Evolutionary conservation across 2,113 vertebrate species (phyloP), one percentile per base, ranked within the genome.

Genomic region (Uropsilus gracilis): DNA sequence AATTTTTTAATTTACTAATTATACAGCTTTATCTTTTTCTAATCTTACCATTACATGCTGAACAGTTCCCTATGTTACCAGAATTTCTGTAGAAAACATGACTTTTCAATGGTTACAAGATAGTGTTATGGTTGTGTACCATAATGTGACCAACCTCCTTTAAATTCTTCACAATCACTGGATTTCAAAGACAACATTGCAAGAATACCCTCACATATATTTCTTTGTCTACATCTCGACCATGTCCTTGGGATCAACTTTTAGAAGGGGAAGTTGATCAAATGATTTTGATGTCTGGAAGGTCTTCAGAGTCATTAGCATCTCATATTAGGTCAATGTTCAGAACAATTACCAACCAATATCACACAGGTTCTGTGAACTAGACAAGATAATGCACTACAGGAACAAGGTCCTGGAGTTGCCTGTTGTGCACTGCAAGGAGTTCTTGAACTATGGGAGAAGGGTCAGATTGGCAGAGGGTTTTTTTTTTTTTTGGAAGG

Each of bases 1-100:
- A 77, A 81, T 86, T 30, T 71, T 95, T 26, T 90, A 64, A 66
- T 76, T 8, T 28, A 61, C 39, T n/a, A 44, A 80, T 84, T 78
- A 78, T 5, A 30, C 37, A 78, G 73, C 69, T 78, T 18, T n/a
- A n/a, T 26, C 57, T 86, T 61, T 50, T 81, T 32, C 61, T 37
- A 68, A 90, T 57, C 57, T n/a, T 77, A 66, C 39, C 28, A 88
- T 87, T 92, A 46, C 2, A 75, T 57, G 30, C 76, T 77, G 68
- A 82, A 34, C 34, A 76, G 59, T 92, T 85, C 93, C 68, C 16
- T 24, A 50, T 20, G 32, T 55, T 63, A 86, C 64, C 81, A 78
- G 81, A 75, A 44, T 89, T 81, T 77, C 39, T 72, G 63, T 84
- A 30, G 69, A 76, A 86, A 92, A 86, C 11, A 16, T 42, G 59